Percentiles rank a stretch among this genome's conserved stretches.
Conservation (phyloP, 2,797 vertebrate genomes). For the Coluber constrictor region DNA sequence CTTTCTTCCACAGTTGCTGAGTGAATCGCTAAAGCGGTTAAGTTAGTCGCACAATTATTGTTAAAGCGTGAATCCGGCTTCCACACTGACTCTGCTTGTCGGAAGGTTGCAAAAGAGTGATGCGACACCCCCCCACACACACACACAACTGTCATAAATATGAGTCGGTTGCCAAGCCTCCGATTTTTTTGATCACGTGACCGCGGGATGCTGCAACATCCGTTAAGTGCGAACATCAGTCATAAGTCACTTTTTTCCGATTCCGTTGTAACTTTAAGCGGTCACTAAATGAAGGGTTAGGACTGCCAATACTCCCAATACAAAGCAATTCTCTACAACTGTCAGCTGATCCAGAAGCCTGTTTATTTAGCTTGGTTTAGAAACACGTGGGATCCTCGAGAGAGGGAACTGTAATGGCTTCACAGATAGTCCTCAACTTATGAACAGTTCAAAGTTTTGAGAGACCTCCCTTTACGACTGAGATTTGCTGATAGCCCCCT, state of each 20-base stretch:
- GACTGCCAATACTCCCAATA: not conserved
- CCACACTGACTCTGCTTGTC: not conserved
- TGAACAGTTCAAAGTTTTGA: too few relatives aligned
- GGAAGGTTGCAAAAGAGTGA: not conserved
- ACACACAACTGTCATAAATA: not conserved
- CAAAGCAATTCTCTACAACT: not conserved
- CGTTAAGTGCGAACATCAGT: not conserved
- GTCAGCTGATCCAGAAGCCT: not conserved
- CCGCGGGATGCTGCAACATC: not conserved
- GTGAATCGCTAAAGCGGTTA: not conserved
- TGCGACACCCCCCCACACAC: too few relatives aligned
- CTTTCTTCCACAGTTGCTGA: too few relatives aligned
- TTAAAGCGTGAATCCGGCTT: too few relatives aligned
- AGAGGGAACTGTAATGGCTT: not conserved
- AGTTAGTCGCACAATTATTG: not conserved
- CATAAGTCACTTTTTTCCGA: not conserved
- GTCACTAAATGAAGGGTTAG: not conserved
- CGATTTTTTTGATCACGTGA: not conserved
- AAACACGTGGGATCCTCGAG: too few relatives aligned
- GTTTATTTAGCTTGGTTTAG: not conserved
- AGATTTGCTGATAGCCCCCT: too few relatives aligned
- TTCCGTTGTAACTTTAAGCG: not conserved
- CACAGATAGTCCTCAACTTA: too few relatives aligned
- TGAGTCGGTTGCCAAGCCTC: not conserved
- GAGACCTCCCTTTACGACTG: too few relatives aligned